These are phyloP conservation scores for Heliconius cydno DNA, from an alignment of 2,888 invertebrate genomes.

Conservation along the genomic window DNA sequence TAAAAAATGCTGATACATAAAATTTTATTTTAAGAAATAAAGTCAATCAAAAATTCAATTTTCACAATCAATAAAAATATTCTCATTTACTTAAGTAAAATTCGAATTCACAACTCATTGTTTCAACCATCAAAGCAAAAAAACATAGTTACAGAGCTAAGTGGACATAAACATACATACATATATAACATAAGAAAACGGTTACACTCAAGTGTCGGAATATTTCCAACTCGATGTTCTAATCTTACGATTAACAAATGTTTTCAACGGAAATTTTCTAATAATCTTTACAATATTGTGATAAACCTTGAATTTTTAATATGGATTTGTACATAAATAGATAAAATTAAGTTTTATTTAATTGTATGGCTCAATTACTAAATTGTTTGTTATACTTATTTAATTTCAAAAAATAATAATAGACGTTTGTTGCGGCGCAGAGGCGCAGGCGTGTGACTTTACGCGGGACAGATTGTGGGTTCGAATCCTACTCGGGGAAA, in stretches of 20 bases:
- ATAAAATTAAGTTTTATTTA: not conserved
- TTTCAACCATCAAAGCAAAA: too few species aligned
- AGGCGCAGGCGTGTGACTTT: too few species aligned
- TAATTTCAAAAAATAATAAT: too few species aligned
- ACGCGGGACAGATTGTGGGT: too few species aligned
- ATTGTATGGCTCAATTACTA: not conserved
- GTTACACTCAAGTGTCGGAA: slow-evolving; percentile 35
- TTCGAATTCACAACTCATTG: too few species aligned
- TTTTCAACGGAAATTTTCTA: slow-evolving; percentile 34
- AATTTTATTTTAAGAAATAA: too few species aligned
- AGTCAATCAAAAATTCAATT: too few species aligned
- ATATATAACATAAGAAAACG: not conserved
- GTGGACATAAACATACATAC: not conserved
- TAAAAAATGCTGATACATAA: too few species aligned
- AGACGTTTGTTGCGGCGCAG: too few species aligned
- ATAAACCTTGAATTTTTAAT: slow-evolving; percentile 15
- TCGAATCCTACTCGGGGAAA: too few species aligned
- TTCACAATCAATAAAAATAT: too few species aligned
- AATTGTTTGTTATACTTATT: not conserved
- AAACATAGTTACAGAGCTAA: not conserved
- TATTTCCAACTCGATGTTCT: slow-evolving; percentile 33
- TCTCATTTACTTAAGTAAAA: too few species aligned
- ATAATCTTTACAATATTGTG: slow-evolving; percentile 11
- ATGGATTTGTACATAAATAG: not conserved
- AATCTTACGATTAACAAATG: slow-evolving; percentile 38